phyloP scores from a whole-genome alignment of 1,140 invertebrate genomes.

The Drosophila nikananu region DNA sequence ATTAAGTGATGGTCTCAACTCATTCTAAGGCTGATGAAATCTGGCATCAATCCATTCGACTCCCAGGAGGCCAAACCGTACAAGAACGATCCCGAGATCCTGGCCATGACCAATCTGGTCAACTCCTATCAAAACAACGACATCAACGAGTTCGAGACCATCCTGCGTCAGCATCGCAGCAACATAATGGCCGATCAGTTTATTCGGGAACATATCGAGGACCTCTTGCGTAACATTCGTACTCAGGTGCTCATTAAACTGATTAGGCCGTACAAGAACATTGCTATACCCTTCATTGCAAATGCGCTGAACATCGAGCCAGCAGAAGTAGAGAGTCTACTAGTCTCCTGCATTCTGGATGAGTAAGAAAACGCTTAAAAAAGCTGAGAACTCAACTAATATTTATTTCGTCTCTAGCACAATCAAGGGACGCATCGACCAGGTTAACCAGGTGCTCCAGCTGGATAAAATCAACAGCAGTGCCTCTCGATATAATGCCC shows the following conservation, averaged over 20 bases:
- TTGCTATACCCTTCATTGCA: constrained; percentile 99
- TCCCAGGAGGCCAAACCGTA: constrained; percentile 99
- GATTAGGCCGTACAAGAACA: constrained; percentile 99
- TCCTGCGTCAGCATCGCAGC: constrained; percentile 97
- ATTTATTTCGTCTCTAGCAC: constrained; percentile 88
- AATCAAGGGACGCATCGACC: constrained; percentile 98
- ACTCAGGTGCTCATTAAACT: constrained; percentile 99
- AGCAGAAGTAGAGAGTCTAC: constrained; percentile 97
- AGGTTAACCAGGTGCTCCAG: constrained; percentile 97
- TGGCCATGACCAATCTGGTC: constrained; percentile 99
- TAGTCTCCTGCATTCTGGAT: constrained; percentile 99
- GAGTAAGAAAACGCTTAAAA: constrained; percentile 87
- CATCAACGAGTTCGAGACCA: constrained; percentile 99
- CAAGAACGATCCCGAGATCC: constrained; percentile 99
- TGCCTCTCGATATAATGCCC: constrained; percentile 94
- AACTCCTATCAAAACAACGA: constrained; percentile 99
- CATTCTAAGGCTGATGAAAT: constrained; percentile 95
- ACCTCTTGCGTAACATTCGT: constrained; percentile 97
- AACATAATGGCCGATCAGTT: constrained; percentile 99
- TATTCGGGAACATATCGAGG: constrained; percentile 99
- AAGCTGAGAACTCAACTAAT: constrained; percentile 43
- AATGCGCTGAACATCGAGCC: constrained; percentile 98
- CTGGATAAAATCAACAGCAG: constrained; percentile 93
- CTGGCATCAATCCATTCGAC: constrained; percentile 99
- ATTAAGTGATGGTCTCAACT: background rate